Evolutionary conservation across 2,888 invertebrate genomes (phyloP).

Genomic region (Camptogramma bilineatum): DNA sequence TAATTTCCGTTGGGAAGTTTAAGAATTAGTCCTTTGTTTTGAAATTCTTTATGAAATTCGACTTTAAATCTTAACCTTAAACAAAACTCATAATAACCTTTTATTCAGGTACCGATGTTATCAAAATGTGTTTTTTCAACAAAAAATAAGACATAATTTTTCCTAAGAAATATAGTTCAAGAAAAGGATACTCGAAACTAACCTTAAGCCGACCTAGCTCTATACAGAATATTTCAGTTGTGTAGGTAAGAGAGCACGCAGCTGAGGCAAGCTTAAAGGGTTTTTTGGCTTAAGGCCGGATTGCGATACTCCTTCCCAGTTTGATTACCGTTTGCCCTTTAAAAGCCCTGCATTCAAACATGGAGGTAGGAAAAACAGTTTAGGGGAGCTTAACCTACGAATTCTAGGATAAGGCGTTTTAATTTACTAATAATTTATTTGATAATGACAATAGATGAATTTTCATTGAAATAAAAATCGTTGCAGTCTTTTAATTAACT

Average conservation of each 20-base stretch:
- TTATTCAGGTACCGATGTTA: not conserved
- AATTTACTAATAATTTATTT: not conserved
- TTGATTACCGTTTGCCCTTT: constrained; percentile 77
- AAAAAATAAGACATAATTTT: not conserved
- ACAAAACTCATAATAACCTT: not conserved
- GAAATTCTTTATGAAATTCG: not conserved
- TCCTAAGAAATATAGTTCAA: too few relatives aligned
- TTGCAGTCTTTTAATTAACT: not conserved
- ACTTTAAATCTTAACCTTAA: not conserved
- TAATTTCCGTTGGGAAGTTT: constrained; percentile 24
- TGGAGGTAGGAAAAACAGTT: constrained; percentile 21
- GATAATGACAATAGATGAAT: too few relatives aligned
- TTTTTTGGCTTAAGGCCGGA: constrained; percentile 75
- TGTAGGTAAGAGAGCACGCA: constrained; percentile 31
- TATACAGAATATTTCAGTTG: constrained; percentile 9
- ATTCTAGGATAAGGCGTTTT: not conserved
- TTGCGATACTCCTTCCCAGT: constrained; percentile 69
- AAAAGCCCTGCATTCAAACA: constrained; percentile 60
- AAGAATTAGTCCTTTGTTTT: constrained; percentile 10
- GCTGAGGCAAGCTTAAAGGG: constrained; percentile 65
- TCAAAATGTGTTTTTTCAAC: not conserved
- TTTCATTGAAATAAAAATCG: too few relatives aligned
- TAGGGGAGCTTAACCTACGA: not conserved
- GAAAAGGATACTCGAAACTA: not conserved
- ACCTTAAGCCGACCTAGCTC: not conserved